Percentiles rank a stretch among this genome's conserved stretches.
Evolutionary conservation across 2,113 vertebrate species (phyloP).

Genomic region (Rhabdornis inornatus): DNA sequence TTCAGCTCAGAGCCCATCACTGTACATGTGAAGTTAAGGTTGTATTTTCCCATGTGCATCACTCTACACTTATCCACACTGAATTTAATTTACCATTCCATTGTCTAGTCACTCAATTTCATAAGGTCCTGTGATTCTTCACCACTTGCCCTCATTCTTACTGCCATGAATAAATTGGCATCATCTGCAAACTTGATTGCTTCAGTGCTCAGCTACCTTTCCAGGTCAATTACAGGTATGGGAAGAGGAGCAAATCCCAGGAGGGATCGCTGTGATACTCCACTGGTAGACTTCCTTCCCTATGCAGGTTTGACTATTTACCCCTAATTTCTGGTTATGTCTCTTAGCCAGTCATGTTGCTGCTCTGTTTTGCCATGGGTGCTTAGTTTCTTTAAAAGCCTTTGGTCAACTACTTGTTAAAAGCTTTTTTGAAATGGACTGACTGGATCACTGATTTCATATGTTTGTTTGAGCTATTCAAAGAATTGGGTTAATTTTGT

Average conservation of each 20-base stretch:
- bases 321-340: background rate
- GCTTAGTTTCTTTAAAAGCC: background rate
- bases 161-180: background rate
- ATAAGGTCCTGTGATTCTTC: slow-evolving; percentile 18
- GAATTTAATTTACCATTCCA: slow-evolving; percentile 48
- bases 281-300: background rate
- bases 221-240: background rate
- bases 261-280: background rate
- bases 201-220: background rate
- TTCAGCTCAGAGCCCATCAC: slow-evolving; percentile 32
- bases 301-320: background rate
- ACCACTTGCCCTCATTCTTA: background rate
- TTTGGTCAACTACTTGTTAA: background rate
- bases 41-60: slow-evolving; percentile 40
- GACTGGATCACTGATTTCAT: background rate
- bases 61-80: slow-evolving; percentile 15
- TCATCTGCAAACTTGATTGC: background rate
- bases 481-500: background rate
- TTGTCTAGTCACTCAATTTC: slow-evolving; percentile 50
- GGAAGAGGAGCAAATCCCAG: background rate
- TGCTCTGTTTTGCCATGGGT: background rate
- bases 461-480: background rate
- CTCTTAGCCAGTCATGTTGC: background rate
- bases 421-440: background rate
- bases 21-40: slow-evolving; percentile 38